A percentile compares a stretch with the other conserved stretches of the same genome.
Conservation (phyloP, 2,797 vertebrate species). For the Apodemus agrarius region DNA sequence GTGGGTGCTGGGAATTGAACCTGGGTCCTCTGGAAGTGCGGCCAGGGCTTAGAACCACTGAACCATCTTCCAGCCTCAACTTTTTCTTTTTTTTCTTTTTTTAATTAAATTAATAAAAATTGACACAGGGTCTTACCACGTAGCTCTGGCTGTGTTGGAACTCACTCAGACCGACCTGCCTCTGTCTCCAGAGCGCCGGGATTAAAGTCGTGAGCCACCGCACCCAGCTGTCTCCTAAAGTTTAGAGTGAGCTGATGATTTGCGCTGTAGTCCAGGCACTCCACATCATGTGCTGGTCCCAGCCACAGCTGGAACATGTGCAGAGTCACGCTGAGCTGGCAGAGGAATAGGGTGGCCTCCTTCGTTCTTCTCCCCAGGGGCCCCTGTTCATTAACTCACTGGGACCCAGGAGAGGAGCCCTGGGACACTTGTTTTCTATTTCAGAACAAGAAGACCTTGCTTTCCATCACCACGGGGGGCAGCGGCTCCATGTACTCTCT, state of each 20-base stretch:
- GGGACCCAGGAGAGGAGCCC: background rate
- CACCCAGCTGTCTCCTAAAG: background rate
- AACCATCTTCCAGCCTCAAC: background rate
- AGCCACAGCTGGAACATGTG: background rate
- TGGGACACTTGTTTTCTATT: background rate
- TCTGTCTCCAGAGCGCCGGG: background rate
- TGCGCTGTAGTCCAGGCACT: background rate
- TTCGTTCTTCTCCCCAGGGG: background rate
- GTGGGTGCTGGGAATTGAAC: background rate
- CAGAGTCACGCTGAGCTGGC: background rate
- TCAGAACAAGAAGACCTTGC: constrained; percentile 90
- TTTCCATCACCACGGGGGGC: constrained; percentile 91
- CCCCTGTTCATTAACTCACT: constrained; percentile 8
- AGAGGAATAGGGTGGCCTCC: background rate
- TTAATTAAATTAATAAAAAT: background rate
- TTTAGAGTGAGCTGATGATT: background rate
- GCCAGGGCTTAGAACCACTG: background rate
- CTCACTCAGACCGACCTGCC: background rate
- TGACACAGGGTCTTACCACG: background rate
- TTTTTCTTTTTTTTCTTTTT: background rate
- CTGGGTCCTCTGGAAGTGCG: background rate
- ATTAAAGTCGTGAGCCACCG: background rate
- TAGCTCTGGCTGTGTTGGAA: background rate
- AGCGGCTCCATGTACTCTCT: constrained; percentile 88
- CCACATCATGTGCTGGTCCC: background rate